Evolutionary conservation across 1,140 invertebrate species (phyloP), one percentile per base, ranked within the genome.

Genomic region (Drosophila nannoptera): DNA sequence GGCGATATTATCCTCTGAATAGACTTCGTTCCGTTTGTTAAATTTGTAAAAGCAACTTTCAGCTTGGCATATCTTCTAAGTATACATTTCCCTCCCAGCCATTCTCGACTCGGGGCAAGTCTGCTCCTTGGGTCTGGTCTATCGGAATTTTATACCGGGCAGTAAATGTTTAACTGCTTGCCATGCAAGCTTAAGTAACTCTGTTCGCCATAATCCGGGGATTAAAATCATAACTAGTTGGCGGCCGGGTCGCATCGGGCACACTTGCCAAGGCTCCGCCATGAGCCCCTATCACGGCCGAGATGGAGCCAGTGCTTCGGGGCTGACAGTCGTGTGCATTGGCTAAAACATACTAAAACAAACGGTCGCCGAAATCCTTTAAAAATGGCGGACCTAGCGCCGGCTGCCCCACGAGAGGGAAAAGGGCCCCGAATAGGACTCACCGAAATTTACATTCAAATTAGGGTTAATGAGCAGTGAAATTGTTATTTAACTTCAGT

Each of bases 391-490:
- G 32, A 16, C 61, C 42, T 53, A 33, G 33, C 31, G 42, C 45
- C 16, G 49, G 56, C 58, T 55, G 35, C 72, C 59, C 48, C 12
- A 35, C 29, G 61, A 22, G 36, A 11, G 61, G 12, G 36, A 11
- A 69, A 56, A 46, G 35, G 49, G 35, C 8, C 36, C 66, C 67
- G 67, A 66, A 75, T 73, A 59, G 76, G 73, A 67, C 68, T 58
- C 29, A 67, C 73, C 62, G 69, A 86, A 86, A 86, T 86, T 86
- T 86, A 81, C 81, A 86, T 86, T 86, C 81, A 86, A 86, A 86
- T 86, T 86, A 86, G 81, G 81, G 81, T 86, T 86, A 86, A 86
- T 86, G 81, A 86, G 81, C 81, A 86, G 81, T 86, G 81, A 86
- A 86, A 86, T 86, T 86, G 81, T 86, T 86, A 86, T 86, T 86